phyloP scores from a whole-genome alignment of 2,797 vertebrate genomes.

The Acanthiza pusilla region DNA sequence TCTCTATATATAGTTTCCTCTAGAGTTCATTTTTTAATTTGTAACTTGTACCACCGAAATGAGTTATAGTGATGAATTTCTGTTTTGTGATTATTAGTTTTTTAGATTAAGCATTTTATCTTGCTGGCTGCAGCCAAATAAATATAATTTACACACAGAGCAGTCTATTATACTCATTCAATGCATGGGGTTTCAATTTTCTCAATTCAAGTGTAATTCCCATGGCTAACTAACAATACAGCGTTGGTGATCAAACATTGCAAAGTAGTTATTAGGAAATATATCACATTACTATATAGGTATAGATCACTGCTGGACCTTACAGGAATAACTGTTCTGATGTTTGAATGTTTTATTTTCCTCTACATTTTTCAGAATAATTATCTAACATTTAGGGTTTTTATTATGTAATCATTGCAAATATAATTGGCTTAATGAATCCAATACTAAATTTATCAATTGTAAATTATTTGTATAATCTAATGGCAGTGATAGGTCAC shows the following conservation, averaged over 20 bases:
- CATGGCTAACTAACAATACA: background rate
- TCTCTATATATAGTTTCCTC: constrained; percentile 20
- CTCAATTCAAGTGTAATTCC: background rate
- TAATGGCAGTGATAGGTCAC: background rate
- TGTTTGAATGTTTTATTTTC: background rate
- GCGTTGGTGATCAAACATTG: background rate
- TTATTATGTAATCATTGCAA: background rate
- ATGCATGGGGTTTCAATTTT: background rate
- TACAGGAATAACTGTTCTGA: background rate
- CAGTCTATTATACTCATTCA: background rate
- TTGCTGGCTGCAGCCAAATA: background rate
- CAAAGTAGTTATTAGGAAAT: background rate
- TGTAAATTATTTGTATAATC: background rate
- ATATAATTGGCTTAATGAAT: background rate
- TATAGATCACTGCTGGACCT: background rate
- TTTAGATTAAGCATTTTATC: constrained; percentile 58
- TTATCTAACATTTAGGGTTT: background rate
- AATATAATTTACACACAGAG: constrained; percentile 2
- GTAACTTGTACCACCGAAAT: background rate
- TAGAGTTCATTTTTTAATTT: constrained; percentile 49
- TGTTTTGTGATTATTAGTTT: constrained; percentile 48
- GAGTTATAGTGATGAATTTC: constrained; percentile 25
- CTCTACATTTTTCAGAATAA: background rate
- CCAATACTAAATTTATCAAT: background rate
- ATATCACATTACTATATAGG: background rate